Evolutionary conservation across 1,140 invertebrate species (phyloP).

Genomic region (Lerema accius): DNA sequence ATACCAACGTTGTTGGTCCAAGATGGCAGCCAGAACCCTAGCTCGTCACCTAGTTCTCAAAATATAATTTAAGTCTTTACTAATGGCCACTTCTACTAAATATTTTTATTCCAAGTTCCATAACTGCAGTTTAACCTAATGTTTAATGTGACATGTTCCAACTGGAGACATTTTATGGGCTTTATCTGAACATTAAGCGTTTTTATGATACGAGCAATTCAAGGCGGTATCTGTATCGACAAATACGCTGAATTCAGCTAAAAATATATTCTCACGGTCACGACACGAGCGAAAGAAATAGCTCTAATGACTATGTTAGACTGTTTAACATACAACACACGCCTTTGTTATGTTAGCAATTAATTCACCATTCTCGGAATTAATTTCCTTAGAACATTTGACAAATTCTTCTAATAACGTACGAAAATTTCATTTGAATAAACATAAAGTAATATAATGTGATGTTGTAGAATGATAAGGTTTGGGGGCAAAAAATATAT

Average conservation of each 20-base stretch:
- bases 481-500: too few relatives aligned
- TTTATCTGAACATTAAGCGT: constrained; percentile 18
- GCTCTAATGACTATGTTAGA: not conserved
- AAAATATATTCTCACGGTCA: constrained; percentile 5
- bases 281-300: not conserved
- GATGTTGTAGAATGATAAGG: too few relatives aligned
- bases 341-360: not conserved
- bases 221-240: constrained; percentile 16
- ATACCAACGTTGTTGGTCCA: too few relatives aligned
- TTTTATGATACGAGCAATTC: constrained; percentile 11
- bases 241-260: constrained; percentile 12
- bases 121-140: constrained; percentile 15
- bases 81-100: not conserved
- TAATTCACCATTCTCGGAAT: not conserved
- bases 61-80: not conserved
- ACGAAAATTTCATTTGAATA: not conserved
- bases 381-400: too few relatives aligned
- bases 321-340: not conserved
- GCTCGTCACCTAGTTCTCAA: too few relatives aligned
- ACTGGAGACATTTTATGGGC: constrained; percentile 10
- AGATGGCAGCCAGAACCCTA: too few relatives aligned
- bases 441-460: too few relatives aligned
- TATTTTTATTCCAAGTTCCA: not conserved
- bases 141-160: not conserved
- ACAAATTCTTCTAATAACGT: too few relatives aligned